A percentile compares a stretch with the other conserved stretches of the same genome.
Conservation (phyloP, 2,797 vertebrate species). For the Microhierax caerulescens region DNA sequence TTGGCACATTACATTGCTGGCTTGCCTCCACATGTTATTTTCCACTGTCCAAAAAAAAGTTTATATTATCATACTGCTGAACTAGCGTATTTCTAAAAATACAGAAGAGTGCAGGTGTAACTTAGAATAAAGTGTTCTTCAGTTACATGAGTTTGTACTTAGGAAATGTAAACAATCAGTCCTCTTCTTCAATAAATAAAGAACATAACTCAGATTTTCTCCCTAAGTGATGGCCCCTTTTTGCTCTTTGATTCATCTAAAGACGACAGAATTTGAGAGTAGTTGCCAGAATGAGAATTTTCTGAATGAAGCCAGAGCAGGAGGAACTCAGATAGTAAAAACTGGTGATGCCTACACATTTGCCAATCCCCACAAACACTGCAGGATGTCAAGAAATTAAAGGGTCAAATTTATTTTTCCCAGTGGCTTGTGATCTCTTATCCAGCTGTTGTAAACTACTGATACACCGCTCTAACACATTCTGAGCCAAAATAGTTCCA, state of each 20-base stretch:
- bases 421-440: background rate
- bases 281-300: background rate
- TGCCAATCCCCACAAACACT: background rate
- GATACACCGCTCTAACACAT: background rate
- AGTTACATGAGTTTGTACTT: background rate
- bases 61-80: background rate
- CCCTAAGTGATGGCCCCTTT: background rate
- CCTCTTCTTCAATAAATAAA: background rate
- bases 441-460: background rate
- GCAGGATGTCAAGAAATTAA: background rate
- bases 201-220: background rate
- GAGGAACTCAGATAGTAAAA: background rate
- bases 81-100: slow-evolving; percentile 1
- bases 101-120: background rate
- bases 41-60: background rate
- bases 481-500: background rate
- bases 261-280: background rate
- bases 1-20: background rate
- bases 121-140: background rate
- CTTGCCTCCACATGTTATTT: background rate
- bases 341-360: background rate
- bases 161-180: background rate
- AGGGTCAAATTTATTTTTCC: background rate
- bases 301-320: background rate
- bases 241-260: background rate